Evolutionary conservation across 2,888 invertebrate species (phyloP), one percentile per base, ranked within the genome.

Genomic region (Drosophila siamana): DNA sequence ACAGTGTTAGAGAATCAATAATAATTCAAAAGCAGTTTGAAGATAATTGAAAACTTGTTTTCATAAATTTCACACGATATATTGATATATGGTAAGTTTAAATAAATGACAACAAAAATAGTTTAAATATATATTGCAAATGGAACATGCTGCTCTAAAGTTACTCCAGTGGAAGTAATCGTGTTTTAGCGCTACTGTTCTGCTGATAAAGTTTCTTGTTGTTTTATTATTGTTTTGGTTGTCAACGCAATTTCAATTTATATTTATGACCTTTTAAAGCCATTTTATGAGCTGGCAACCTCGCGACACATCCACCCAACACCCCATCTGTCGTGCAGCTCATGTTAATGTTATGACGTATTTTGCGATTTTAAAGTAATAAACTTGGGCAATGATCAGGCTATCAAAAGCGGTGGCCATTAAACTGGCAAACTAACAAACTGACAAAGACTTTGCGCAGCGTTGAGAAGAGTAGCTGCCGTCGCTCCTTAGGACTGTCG

Each of bases 221-320:
- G 22, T 24, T 36, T 48, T 16, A 38, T 30, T 43, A n/a, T 38
- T 59, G 46, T 48, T 68, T 66, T 74, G 70, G 80, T 74, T 74
- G 84, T 76, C 78, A 73, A 72, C 75, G 84, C 82, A 80, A 82
- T 84, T 87, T 89, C 78, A 84, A 86, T 82, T 88, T 87, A 78
- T 87, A 80, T 88, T 89, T 89, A 88, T 80, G 84, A 75, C 78
- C 76, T 73, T 82, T 84, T 80, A 87, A 82, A 69, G 71, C 40
- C 54, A 68, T 82, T 88, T 88, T 89, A 88, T 87, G 88, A 87
- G 73, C 81, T 87, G 78, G 57, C 78, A 86, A 81, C 66, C 57
- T 50, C 52, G 33, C 38, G 15, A 44, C 7, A 43, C 15, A 24
- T 22, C 38, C 33, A 3, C 7, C 19, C 11, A 1, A 16, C 5